phyloP scores from a whole-genome alignment of 2,113 vertebrate species.

The Montifringilla adamsi region DNA sequence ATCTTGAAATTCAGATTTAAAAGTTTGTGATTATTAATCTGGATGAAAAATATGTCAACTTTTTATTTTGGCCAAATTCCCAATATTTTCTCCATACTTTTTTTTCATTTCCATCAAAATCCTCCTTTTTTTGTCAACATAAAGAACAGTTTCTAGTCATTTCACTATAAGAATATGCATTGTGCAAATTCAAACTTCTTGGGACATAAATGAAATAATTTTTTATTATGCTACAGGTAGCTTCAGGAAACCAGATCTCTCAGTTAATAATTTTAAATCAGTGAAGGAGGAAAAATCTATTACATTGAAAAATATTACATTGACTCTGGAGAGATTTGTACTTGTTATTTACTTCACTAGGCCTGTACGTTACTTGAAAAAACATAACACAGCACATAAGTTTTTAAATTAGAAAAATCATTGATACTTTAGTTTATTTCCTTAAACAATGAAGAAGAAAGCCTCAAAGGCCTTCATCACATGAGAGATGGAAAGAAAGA shows the following conservation, averaged over 20 bases:
- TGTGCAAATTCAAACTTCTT: neutral
- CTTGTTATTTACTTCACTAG: neutral
- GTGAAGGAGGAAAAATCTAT: neutral
- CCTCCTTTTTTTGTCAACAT: neutral
- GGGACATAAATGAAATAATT: neutral
- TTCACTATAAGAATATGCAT: neutral
- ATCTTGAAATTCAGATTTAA: neutral
- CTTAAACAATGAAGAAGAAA: neutral
- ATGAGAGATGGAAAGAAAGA: neutral
- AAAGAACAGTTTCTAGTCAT: neutral
- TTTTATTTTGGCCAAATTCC: neutral
- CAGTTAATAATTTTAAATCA: neutral
- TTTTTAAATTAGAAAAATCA: neutral
- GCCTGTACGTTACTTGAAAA: neutral
- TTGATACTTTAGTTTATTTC: neutral
- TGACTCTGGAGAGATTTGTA: neutral
- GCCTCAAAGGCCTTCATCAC: neutral
- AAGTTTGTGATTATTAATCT: neutral
- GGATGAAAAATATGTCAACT: neutral
- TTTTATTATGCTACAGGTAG: neutral
- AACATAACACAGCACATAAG: neutral
- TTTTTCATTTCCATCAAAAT: neutral
- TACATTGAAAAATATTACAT: neutral
- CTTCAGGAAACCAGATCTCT: neutral
- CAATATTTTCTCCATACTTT: neutral